Base-by-base conservation (phyloP, 2,113 vertebrate species). In the Phyllopteryx taeniolatus region DNA sequence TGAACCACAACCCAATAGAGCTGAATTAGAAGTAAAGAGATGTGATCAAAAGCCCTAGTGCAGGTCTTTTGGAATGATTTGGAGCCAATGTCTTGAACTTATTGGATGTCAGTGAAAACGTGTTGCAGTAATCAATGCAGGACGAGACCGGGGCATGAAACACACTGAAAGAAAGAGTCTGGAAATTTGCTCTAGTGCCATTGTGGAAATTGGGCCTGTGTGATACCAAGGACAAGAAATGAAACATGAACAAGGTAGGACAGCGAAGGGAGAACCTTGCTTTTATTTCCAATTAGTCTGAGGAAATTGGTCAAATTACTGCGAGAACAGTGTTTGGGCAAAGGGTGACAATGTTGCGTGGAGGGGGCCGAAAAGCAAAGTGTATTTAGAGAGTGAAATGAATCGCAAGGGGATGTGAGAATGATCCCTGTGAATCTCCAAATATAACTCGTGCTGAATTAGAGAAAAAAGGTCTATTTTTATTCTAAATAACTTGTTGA, bases 51-150 rank as follows among this genome's bases (percentile, higher is more conserved):
- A 44, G 42, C 39, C 63, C 5, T 44, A 19, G 63, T 13, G 42
- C 42, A 7, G 63, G 43, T n/a, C 42, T 46, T 65, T 65, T 22
- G 20, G 20, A 31, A 65, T 65, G 6, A 44, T 46, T 43, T 46
- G 63, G 19, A 44, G 43, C 63, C 63, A 65, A 65, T 22, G 63
- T 15, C 63, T 65, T 27, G 42, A 44, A 65, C 63, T 27, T 7
- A 46, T 27, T 27, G 42, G 43, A 44, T 44, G n/a, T n/a, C 20
- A 46, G 43, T 44, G 63, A 65, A 44, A 65, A 65, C 22, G 4
- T 22, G 63, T 44, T 2, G 42, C 12, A 11, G 61, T 20, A 65
- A 65, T 65, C 63, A 65, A 65, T 44, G n/a, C 11, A 4, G 19
- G 20, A 64, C 39, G 62, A 43, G 62, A 64, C 19, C 39, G 1